Evolutionary conservation across 2,797 vertebrate genomes (phyloP).

Genomic region (Emys orbicularis): DNA sequence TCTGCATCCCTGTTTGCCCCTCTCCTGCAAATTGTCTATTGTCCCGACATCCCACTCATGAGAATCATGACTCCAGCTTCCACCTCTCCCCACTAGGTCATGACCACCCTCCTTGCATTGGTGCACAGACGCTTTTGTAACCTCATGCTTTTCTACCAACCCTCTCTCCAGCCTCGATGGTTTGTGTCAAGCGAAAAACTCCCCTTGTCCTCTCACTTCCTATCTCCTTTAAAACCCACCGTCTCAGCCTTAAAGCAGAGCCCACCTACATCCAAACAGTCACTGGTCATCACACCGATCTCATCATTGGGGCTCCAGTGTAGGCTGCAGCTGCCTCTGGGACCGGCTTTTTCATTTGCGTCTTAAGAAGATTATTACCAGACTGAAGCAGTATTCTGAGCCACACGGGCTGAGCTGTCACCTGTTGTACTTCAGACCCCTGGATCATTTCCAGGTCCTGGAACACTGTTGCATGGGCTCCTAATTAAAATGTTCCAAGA

Average conservation of each 20-base stretch:
- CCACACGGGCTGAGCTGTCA: neutral
- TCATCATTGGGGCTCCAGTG: neutral
- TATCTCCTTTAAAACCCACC: neutral
- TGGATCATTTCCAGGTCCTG: constrained; percentile 37
- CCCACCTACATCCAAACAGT: neutral
- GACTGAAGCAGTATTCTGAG: accelerated
- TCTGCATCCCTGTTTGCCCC: constrained; percentile 27
- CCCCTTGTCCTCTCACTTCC: neutral
- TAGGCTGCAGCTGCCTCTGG: neutral
- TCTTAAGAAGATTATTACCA: accelerated
- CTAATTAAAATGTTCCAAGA: constrained; percentile 71
- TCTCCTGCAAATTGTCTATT: constrained; percentile 44
- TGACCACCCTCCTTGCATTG: neutral
- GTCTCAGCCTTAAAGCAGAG: neutral
- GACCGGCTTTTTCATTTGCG: accelerated
- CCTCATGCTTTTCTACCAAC: neutral
- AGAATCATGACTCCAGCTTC: constrained; percentile 12
- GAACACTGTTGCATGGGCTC: neutral
- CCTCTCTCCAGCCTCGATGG: constrained; percentile 25
- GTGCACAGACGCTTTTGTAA: neutral
- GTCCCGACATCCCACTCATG: constrained; percentile 6
- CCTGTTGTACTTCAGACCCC: constrained; percentile 17
- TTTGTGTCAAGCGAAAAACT: neutral
- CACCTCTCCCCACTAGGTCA: neutral
- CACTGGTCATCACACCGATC: neutral